phyloP scores from a whole-genome alignment of 2,888 invertebrate species.

The Sminthurinus aureus region DNA sequence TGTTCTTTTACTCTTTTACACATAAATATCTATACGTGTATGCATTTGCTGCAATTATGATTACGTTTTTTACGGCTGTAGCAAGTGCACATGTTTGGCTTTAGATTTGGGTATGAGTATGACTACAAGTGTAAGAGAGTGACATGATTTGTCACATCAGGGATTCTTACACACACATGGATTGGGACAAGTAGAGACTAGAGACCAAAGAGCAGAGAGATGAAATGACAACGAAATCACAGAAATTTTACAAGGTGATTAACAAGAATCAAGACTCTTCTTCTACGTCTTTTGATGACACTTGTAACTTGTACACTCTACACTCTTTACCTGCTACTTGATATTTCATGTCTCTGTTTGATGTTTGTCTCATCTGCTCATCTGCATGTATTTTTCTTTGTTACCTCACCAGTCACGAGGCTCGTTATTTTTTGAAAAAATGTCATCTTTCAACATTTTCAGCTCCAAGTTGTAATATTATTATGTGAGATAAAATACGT shows the following conservation, averaged over 20 bases:
- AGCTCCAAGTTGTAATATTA: too few species aligned
- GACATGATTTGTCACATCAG: neutral
- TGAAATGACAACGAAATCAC: neutral
- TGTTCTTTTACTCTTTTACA: neutral
- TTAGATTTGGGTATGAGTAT: neutral
- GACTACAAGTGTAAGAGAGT: neutral
- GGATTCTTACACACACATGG: neutral
- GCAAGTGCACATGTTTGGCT: too few species aligned
- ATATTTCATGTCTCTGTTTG: too few species aligned
- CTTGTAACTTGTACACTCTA: neutral
- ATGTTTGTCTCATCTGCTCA: too few species aligned
- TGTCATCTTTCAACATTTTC: too few species aligned
- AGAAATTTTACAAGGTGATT: neutral
- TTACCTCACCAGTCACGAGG: too few species aligned
- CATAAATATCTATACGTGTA: too few species aligned
- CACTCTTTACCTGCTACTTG: neutral
- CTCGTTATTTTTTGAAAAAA: too few species aligned
- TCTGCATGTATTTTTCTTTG: too few species aligned
- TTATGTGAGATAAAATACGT: too few species aligned
- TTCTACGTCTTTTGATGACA: neutral
- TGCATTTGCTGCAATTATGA: neutral
- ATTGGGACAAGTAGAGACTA: too few species aligned
- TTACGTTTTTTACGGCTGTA: too few species aligned
- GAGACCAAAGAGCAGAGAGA: neutral
- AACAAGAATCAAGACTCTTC: neutral